Conservation (phyloP, 2,113 vertebrate genomes). For the Puffinus mauretanicus region DNA sequence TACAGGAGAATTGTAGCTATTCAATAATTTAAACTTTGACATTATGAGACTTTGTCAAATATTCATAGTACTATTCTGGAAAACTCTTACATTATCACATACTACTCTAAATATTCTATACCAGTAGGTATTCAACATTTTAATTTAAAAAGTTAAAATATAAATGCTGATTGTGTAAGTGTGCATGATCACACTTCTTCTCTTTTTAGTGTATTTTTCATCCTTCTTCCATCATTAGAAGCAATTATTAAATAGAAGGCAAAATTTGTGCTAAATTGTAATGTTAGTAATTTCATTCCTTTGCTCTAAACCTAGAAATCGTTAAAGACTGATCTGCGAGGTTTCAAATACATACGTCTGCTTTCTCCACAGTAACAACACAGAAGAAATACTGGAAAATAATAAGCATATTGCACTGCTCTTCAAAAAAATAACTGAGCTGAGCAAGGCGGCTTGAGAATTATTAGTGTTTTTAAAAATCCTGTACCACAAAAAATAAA, state of each 20-base stretch:
- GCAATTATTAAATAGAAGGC: background rate
- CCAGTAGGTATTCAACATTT: background rate
- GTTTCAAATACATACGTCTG: background rate
- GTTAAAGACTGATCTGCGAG: background rate
- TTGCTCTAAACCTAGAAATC: background rate
- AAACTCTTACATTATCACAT: background rate
- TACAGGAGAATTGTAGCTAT: background rate
- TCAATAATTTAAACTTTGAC: constrained; percentile 36
- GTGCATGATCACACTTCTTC: background rate
- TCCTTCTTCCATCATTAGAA: background rate
- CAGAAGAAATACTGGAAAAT: background rate
- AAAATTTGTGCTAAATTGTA: background rate
- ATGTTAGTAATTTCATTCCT: background rate
- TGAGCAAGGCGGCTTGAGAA: background rate
- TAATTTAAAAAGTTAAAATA: background rate
- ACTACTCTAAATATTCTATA: background rate
- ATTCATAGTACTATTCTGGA: background rate
- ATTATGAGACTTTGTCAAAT: constrained; percentile 13
- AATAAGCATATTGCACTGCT: background rate
- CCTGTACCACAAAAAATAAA: background rate
- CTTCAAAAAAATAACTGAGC: background rate
- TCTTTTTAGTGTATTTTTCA: too few species aligned
- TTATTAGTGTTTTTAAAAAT: background rate
- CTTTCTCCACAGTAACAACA: background rate
- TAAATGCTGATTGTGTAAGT: background rate